A percentile compares a stretch with the other conserved stretches of the same genome.
These are phyloP conservation scores for Zonitis immaculata DNA, from an alignment of 2,888 invertebrate genomes.

Conservation along the genomic window DNA sequence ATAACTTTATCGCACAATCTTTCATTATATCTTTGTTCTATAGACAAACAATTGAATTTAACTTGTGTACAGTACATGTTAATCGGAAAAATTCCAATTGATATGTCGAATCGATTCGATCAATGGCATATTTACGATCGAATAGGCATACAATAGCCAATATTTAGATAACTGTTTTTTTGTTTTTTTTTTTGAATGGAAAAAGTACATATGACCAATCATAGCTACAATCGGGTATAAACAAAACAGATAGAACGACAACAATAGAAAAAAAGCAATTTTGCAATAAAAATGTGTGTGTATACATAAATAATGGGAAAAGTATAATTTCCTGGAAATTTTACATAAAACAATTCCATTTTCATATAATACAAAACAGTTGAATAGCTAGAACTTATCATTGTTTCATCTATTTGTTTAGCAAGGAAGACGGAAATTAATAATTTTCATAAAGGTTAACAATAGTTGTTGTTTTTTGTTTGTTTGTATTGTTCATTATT, in stretches of 20 bases:
- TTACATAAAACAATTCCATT: neutral
- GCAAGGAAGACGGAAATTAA: constrained; percentile 4
- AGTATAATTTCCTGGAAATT: neutral
- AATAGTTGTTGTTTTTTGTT: neutral
- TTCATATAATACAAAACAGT: neutral
- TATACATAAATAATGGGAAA: too few relatives aligned
- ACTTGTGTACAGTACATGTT: neutral
- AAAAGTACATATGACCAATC: neutral
- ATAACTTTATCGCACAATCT: neutral
- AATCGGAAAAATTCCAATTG: neutral
- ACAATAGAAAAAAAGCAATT: neutral
- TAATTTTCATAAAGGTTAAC: constrained; percentile 5
- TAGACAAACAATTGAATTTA: neutral
- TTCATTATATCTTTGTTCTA: neutral
- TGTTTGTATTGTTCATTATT: too few relatives aligned
- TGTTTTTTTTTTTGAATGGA: neutral
- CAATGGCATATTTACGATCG: neutral
- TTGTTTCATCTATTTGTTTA: constrained; percentile 2
- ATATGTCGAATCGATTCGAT: neutral
- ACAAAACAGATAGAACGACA: neutral
- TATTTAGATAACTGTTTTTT: neutral
- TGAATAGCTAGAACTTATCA: neutral
- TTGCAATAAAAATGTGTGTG: too few relatives aligned
- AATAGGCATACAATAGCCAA: neutral
- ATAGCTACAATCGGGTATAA: neutral